A percentile compares a stretch with the other conserved stretches of the same genome.
Conservation (phyloP, 2,888 invertebrate species). For the Parasteatoda lunata region DNA sequence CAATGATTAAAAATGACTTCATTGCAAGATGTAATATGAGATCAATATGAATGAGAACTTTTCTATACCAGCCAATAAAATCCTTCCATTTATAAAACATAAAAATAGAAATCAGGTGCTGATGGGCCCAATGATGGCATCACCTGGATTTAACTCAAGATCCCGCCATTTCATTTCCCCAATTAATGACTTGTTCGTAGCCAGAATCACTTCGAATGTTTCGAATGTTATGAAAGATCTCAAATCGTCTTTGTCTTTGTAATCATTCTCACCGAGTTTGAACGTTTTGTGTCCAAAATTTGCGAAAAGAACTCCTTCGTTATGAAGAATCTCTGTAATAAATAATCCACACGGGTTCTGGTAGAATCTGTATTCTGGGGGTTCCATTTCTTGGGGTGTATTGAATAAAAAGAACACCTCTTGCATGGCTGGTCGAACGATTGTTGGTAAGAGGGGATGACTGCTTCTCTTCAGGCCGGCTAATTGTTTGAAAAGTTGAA, state of each 20-base stretch:
- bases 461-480: constrained; percentile 11
- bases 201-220: constrained; percentile 15
- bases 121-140: constrained; percentile 34
- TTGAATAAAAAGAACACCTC: constrained; percentile 15
- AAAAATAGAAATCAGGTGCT: constrained; percentile 31
- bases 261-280: neutral
- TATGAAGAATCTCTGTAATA: neutral
- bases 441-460: neutral
- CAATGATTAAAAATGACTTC: too few relatives aligned
- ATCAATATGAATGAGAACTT: too few relatives aligned
- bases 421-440: constrained; percentile 1
- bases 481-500: constrained; percentile 23
- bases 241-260: neutral
- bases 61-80: too few relatives aligned
- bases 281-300: constrained; percentile 42
- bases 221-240: neutral
- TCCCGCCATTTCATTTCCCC: constrained; percentile 1
- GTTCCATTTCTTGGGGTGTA: neutral
- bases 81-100: too few relatives aligned
- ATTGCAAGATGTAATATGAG: too few relatives aligned
- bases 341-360: constrained; percentile 25
- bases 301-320: constrained; percentile 23
- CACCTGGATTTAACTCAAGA: constrained; percentile 37
- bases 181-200: constrained; percentile 14
- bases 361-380: constrained; percentile 24